Base-by-base conservation (phyloP, 2,797 vertebrate species). In the Emydoidea blandingii region DNA sequence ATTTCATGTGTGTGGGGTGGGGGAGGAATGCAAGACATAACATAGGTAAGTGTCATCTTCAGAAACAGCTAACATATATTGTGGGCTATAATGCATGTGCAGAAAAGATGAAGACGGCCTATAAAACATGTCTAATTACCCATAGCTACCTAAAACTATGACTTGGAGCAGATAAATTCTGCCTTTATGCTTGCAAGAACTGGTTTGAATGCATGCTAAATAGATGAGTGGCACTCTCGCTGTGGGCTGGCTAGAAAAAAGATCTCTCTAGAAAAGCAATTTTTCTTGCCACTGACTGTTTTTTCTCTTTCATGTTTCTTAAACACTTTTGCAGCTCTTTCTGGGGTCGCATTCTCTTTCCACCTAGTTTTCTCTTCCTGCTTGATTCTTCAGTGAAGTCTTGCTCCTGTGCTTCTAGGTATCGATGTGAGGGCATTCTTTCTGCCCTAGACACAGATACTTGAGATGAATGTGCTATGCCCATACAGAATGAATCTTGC, bases 31-130 rank as follows among this genome's bases (percentile, higher is more conserved):
- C 37, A 92, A 96, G 93, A 97, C 94, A 92, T 25, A 94, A 96
- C 94, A 95, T 95, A 94, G 92, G 92, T 85, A 96, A 92, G 90
- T 95, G 83, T 88, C 68, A 56, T 95, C 88, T 91, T 91, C 78
- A 0, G 9, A 84, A 91, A 78, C 53, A 0, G 0, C 53, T 89
- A 74, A 12, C 41, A 88, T 29, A 81, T 91, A 76, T 80, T 9
- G 74, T 83, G 86, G 90, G 56, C 37, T 57, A 2, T 83, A 93
- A 83, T 50, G 2, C 21, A 34, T 21, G 83, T 88, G 90, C 54
- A 27, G 80, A 84, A 85, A 80, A 86, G 80, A 78, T 29, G 56
- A 86, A 56, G 87, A 29, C 6, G 19, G 34, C 27, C 34, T 31
- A 5, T 21, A 87, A 84, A 79, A 54, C 82, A 23, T 79, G 91